Base-by-base conservation (phyloP, 2,888 invertebrate genomes). In the Yponomeuta plumbellus region DNA sequence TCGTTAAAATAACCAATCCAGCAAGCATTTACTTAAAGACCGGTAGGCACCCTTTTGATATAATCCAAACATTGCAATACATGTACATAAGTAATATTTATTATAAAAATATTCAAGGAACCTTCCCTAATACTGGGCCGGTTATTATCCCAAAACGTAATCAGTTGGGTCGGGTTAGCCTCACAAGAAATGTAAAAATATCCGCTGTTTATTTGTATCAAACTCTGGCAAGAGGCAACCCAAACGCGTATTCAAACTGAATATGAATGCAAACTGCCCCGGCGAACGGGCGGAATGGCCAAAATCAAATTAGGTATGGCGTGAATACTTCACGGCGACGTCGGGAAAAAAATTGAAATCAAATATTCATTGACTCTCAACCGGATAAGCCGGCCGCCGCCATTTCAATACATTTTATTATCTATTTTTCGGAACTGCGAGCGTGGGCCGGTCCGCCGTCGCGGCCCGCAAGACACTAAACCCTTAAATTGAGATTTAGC, bases 261-360 rank as follows among this genome's bases (percentile, higher is more conserved):
- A 91, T 91, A 91, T 90, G 90, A 91, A 91, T 91, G 88, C 88
- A 91, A 91, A 91, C 88, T 88, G 89, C 89, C 86, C 83, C 77
- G 77, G 80, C 86, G 85, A 90, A 90, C 83, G 86, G 84, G 81
- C 83, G 84, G 75, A 90, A 91, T 88, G 88, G 91, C 86, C 86
- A 88, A 89, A 91, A 91, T 90, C 91, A 91, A 91, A 91, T 91
- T 91, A 91, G 91, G 91, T 90, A 90, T 88, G 83, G 90, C 88
- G 88, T 85, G 88, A 90, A 90, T 91, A 89, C 91, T 91, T 91
- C 91, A 91, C 90, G 88, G 89, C 81, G 86, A 88, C 87, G 89
- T 82, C 82, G 83, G 80, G 85, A 89, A 90, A 89, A 69, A 91
- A 91, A 91, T 91, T 91, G 91, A 91, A 91, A 91, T 91, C 91